Percentiles rank a stretch among this genome's conserved stretches.
Conservation (phyloP, 1,140 invertebrate genomes). For the Magallana angulata region DNA sequence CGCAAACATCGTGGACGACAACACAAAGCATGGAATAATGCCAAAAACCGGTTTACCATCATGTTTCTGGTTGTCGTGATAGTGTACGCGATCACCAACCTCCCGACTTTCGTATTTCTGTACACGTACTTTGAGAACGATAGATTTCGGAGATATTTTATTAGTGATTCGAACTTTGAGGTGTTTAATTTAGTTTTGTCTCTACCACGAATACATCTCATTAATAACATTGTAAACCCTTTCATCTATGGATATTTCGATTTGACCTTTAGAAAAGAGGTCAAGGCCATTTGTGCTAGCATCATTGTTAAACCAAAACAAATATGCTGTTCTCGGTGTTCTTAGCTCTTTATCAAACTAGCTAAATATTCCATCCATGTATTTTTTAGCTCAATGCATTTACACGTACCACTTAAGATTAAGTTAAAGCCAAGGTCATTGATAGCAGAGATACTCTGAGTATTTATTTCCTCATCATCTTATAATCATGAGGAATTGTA, state of each 20-base stretch:
- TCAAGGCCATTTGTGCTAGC: conserved; percentile 21
- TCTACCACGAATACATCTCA: conserved; percentile 26
- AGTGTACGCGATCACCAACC: conserved; percentile 32
- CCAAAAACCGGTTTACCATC: conserved; percentile 22
- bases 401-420: too few species aligned
- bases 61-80: conserved; percentile 43
- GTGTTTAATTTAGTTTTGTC: conserved; percentile 29
- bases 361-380: too few species aligned
- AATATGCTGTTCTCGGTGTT: neutral
- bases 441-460: too few species aligned
- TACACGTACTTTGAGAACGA: conserved; percentile 21
- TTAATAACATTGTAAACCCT: conserved; percentile 51
- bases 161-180: neutral
- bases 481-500: too few species aligned
- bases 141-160: conserved; percentile 33
- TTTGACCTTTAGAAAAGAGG: conserved; percentile 41
- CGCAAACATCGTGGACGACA: neutral
- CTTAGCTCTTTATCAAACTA: neutral
- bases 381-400: too few species aligned
- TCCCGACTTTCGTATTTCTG: conserved; percentile 39
- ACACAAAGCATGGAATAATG: conserved; percentile 35
- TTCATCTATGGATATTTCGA: conserved; percentile 54
- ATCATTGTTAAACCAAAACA: conserved; percentile 1
- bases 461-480: too few species aligned
- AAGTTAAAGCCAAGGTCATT: too few species aligned